These are phyloP conservation scores for Leptosomus discolor DNA, from an alignment of 2,113 vertebrate species.

Conservation along the genomic window DNA sequence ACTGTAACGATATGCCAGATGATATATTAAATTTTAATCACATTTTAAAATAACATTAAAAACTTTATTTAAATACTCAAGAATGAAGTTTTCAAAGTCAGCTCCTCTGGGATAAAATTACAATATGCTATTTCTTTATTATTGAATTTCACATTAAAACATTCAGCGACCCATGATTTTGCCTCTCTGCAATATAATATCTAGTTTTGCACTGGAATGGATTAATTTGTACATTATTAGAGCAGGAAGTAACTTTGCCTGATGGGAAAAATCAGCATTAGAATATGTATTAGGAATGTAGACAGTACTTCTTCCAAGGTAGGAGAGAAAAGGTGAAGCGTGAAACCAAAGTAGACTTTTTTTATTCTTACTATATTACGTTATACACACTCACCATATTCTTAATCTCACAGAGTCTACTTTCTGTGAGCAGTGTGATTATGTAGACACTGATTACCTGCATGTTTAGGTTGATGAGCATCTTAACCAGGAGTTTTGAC, in stretches of 20 bases:
- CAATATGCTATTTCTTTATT: background rate
- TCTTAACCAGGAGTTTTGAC: background rate
- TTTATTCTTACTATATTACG: background rate
- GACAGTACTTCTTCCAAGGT: background rate
- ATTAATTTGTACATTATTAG: background rate
- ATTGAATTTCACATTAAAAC: background rate
- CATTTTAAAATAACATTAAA: background rate
- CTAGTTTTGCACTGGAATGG: background rate
- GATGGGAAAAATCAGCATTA: background rate
- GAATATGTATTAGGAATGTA: background rate
- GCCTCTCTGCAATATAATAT: background rate
- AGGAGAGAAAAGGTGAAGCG: background rate
- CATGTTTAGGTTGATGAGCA: background rate
- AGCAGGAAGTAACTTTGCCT: background rate
- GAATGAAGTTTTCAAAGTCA: background rate
- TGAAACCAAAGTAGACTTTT: background rate
- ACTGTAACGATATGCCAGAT: constrained; percentile 12
- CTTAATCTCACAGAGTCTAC: background rate
- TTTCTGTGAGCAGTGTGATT: background rate
- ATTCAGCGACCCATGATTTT: background rate
- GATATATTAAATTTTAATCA: constrained; percentile 40
- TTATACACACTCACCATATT: fast-evolving
- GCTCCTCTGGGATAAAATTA: background rate
- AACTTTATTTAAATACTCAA: background rate
- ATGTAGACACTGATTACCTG: background rate